Conservation (phyloP, 2,888 invertebrate genomes). For the Oasisia sp. region DNA sequence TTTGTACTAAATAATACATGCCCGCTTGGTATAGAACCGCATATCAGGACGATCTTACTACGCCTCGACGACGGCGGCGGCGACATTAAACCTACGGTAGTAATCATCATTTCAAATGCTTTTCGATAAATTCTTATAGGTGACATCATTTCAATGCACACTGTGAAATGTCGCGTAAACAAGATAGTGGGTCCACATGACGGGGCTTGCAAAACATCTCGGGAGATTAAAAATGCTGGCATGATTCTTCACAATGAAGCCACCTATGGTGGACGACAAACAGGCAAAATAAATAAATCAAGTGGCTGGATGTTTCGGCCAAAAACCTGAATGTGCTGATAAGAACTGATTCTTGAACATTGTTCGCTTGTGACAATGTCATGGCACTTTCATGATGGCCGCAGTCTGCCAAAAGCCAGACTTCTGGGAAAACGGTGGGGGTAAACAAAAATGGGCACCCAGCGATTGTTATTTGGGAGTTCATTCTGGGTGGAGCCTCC, state of each 20-base stretch:
- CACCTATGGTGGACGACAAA: not conserved
- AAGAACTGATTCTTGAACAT: not conserved
- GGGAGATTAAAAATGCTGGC: slow-evolving; percentile 9
- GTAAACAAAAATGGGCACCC: not conserved
- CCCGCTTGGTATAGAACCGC: not conserved
- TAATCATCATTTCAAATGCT: not conserved
- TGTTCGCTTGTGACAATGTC: not conserved
- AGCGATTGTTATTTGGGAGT: not conserved
- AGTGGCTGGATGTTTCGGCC: not conserved
- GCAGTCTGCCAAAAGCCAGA: not conserved
- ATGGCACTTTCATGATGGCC: not conserved
- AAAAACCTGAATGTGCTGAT: not conserved
- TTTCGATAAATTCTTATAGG: not conserved
- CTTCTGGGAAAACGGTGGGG: not conserved
- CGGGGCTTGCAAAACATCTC: not conserved
- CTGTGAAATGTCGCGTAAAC: slow-evolving; percentile 1
- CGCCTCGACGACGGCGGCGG: not conserved
- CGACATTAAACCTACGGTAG: not conserved
- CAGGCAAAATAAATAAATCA: not conserved
- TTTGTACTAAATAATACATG: not conserved
- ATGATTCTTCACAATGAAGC: not conserved
- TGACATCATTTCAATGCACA: slow-evolving; percentile 1
- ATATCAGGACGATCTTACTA: not conserved
- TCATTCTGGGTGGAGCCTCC: not conserved
- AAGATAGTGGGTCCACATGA: not conserved